These are phyloP conservation scores for Acanthoscelides obtectus DNA, from an alignment of 2,888 invertebrate species.

Conservation along the genomic window DNA sequence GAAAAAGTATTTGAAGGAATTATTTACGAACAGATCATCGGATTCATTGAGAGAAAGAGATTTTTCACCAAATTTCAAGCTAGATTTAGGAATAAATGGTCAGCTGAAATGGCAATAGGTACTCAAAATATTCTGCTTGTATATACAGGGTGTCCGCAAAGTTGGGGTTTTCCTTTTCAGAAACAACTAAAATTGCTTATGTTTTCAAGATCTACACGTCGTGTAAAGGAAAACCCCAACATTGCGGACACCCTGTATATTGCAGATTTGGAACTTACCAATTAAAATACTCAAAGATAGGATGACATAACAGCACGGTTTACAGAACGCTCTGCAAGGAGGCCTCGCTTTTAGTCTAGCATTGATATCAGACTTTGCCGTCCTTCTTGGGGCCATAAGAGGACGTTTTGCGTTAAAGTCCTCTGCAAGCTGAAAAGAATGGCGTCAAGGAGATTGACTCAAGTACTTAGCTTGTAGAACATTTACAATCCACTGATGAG, in stretches of 20 bases:
- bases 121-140: no score
- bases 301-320: slow-evolving; percentile 62
- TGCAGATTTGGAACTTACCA: slow-evolving; percentile 39
- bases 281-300: slow-evolving; percentile 56
- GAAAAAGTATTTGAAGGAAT: no score
- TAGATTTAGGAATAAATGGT: no score
- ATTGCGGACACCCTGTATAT: no score
- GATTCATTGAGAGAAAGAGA: no score
- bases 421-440: slow-evolving; percentile 52
- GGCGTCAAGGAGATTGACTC: not conserved
- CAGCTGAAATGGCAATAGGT: no score
- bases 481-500: no score
- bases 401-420: slow-evolving; percentile 68
- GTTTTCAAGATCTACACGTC: not conserved
- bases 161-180: not conserved
- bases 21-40: no score
- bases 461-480: no score
- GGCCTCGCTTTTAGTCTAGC: slow-evolving; percentile 53
- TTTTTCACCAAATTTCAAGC: no score
- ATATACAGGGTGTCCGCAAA: no score
- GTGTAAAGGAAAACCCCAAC: no score
- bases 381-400: slow-evolving; percentile 68
- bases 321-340: slow-evolving; percentile 56
- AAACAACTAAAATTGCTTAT: not conserved
- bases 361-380: slow-evolving; percentile 49